Base-by-base conservation (phyloP, 23 tunicate species). In the Aplidium turbinatum region DNA sequence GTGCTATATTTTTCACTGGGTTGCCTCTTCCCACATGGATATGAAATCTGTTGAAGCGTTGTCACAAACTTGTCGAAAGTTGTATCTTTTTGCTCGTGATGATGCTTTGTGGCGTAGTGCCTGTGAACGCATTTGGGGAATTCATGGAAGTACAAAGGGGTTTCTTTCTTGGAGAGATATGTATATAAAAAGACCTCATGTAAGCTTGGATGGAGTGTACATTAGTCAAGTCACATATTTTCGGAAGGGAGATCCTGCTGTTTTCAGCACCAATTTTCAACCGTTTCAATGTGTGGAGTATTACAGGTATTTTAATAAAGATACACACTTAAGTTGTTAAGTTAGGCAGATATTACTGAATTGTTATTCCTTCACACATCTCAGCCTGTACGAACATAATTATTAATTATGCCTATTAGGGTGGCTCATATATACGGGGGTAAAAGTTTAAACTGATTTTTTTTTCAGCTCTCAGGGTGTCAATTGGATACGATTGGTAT, bases 241-340 rank as follows among this genome's bases (percentile, higher is more conserved):
- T 57, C 68, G 82, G 3, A 48, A 75, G 31, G 89, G 89, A 38
- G 89, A 83, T 42, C 82, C 89, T 29, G 66, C 75, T 4, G 75
- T 76, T 11, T 1, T 83, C n/a, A 54, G 33, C 26, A 4, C 69
- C 25, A 18, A 23, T 32, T 83, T 51, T 57, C 35, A 46, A 28
- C 89, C 89, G 13, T 75, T 75, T 76, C 82, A 83, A 18, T 65
- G 69, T 66, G 89, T 83, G 34, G 89, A 65, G 42, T 83, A 83
- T 57, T 83, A 64, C 82, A 75, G 89, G 89, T 83, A 69, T 9
- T 47, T 42, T 42, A 42, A 16, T 9, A 42, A 42, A 42, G 11
- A 42, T 42, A 42, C 16, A 42, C 50, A 42, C 11, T 11, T 42
- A n/a, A n/a, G n/a, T n/a, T n/a, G n/a, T n/a, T n/a, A n/a, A n/a